Conservation (phyloP, 2,113 vertebrate species). For the Phalacrocorax carbo region DNA sequence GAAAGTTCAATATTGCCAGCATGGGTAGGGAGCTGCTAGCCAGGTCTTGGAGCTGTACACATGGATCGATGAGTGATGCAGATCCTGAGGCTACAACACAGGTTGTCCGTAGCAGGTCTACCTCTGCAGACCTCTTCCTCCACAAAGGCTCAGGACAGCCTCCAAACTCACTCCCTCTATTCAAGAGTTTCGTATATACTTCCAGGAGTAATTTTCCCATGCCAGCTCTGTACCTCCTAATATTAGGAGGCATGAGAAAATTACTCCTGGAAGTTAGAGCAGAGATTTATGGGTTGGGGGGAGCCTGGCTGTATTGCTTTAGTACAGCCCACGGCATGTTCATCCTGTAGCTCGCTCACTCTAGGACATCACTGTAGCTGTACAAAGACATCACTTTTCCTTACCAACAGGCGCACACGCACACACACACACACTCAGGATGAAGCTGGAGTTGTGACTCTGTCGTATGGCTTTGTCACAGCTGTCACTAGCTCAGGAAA, state of each 20-base stretch:
- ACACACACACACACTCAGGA: neutral
- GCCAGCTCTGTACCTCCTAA: neutral
- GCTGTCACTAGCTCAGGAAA: neutral
- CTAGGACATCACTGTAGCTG: neutral
- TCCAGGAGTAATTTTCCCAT: neutral
- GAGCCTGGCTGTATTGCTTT: neutral
- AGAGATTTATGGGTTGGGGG: neutral
- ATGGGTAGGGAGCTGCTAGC: rapidly evolving
- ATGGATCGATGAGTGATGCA: rapidly evolving
- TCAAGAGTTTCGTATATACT: neutral
- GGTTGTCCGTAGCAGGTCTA: neutral
- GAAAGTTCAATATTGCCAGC: neutral
- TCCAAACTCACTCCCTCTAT: neutral
- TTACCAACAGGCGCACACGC: neutral
- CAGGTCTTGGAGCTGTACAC: neutral
- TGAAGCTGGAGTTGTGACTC: neutral
- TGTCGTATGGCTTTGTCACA: neutral
- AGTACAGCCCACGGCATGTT: neutral
- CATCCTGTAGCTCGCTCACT: neutral
- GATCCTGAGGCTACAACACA: neutral
- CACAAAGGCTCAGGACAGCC: neutral
- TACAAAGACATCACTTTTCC: neutral
- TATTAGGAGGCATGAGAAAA: neutral
- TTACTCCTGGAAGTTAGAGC: neutral
- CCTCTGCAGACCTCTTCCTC: neutral